phyloP scores from a whole-genome alignment of 2,888 invertebrate genomes.

The Callinectes sapidus region DNA sequence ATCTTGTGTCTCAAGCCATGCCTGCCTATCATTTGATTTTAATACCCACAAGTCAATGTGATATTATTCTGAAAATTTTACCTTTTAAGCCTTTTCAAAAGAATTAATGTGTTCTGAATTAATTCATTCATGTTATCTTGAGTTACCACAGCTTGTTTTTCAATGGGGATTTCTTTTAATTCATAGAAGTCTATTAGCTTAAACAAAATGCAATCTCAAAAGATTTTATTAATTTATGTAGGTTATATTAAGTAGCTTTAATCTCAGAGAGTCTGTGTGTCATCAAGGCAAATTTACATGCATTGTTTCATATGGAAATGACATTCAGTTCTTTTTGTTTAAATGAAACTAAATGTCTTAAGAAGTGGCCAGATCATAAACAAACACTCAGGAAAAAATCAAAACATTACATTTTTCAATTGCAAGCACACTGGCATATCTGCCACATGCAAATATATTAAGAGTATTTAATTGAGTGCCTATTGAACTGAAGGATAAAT shows the following conservation, averaged over 20 bases:
- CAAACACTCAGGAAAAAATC: slow-evolving; percentile 1
- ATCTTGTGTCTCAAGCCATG: neutral
- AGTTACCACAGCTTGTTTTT: neutral
- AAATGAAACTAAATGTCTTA: slow-evolving; percentile 4
- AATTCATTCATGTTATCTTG: neutral
- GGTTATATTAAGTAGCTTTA: neutral
- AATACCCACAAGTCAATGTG: neutral
- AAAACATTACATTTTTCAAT: neutral
- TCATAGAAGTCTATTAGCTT: neutral
- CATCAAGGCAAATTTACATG: neutral
- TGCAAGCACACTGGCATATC: neutral
- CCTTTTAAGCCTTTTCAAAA: neutral
- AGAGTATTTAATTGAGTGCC: neutral
- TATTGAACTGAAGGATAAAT: slow-evolving; percentile 20
- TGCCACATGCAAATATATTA: slow-evolving; percentile 11
- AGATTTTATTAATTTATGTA: neutral
- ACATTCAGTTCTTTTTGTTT: neutral
- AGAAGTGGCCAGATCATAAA: neutral
- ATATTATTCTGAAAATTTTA: neutral
- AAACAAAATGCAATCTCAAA: neutral
- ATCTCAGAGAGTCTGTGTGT: neutral
- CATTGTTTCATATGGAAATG: neutral
- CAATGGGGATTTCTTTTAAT: neutral
- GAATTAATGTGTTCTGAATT: neutral
- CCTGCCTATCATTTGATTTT: neutral